Evolutionary conservation across 2,113 vertebrate species (phyloP).

Genomic region (Macrotus californicus): DNA sequence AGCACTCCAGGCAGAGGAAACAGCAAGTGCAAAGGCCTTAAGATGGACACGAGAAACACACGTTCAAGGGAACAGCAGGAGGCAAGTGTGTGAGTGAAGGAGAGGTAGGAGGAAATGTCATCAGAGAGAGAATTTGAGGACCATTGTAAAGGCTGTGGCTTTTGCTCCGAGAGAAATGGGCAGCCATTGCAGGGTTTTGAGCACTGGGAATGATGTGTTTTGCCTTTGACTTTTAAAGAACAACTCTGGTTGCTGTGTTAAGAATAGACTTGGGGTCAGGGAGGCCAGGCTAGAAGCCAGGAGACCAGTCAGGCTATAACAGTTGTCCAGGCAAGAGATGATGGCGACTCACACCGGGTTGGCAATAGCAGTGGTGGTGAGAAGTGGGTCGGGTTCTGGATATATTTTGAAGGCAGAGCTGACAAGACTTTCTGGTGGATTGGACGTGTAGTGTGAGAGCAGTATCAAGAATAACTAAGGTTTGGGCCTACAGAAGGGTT

Average conservation of each 20-base stretch:
- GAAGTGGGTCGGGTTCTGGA: slow-evolving; percentile 5
- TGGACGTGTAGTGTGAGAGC: not conserved
- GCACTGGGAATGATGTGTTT: not conserved
- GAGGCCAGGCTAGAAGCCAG: not conserved
- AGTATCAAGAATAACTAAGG: not conserved
- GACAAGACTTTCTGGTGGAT: not conserved
- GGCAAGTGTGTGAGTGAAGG: not conserved
- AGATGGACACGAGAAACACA: not conserved
- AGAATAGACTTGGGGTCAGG: not conserved
- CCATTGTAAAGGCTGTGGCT: not conserved
- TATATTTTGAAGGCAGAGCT: slow-evolving; percentile 16
- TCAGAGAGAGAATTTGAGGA: not conserved
- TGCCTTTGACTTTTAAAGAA: slow-evolving; percentile 30
- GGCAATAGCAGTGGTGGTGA: not conserved
- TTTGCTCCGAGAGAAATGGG: not conserved
- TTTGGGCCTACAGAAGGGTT: not conserved
- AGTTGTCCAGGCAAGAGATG: not conserved
- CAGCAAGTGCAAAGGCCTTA: not conserved
- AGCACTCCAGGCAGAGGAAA: not conserved
- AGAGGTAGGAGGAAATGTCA: not conserved
- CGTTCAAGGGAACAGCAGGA: not conserved
- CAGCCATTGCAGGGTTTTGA: not conserved
- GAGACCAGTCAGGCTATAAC: not conserved
- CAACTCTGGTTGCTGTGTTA: not conserved
- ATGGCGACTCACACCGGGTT: not conserved